Evolutionary conservation across 2,113 vertebrate species (phyloP), one percentile per base, ranked within the genome.

Genomic region (Gavialis gangeticus): DNA sequence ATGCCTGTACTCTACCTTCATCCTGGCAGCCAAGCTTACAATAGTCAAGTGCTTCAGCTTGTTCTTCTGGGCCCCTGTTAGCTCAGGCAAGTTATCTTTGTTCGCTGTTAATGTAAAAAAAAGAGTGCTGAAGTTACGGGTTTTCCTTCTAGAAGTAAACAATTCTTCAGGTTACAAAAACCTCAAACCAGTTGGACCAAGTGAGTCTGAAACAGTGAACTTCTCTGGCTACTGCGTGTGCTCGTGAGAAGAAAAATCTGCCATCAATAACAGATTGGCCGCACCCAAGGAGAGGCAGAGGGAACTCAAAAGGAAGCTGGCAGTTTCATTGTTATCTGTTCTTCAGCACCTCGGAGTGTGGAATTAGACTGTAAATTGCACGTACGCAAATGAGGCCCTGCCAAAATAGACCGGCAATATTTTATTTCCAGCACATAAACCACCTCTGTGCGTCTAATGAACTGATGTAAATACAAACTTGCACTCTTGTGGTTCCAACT

Each of bases 31-130:
- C 97, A 99, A 93, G 97, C 98, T 99, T 94, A 99, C 98, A 75
- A 99, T 98, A 12, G 98, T 98, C 80, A 99, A 97, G 90, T 99
- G 98, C 46, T 98, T 98, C 96, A 99, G 97, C 96, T 99, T 99
- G 97, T 98, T 98, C 84, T 97, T 98, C 97, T 99, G 98, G 84
- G 97, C 96, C n/a, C 83, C 88, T 69, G 98, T 98, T 94, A 99
- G 95, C 93, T 98, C 98, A 78, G 98, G 98, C 82, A 99, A 97
- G 91, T 95, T 98, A 85, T 97, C 97, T 96, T 98, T 98, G 93
- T 98, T 98, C 84, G 98, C 98, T 99, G 97, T 89, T 89, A 84
- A 96, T 58, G 84, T 84, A 76, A 95, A 96, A 93, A 79, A 95
- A 82, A 95, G 94, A 96, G 91, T 55, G 58, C 88, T 10, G 86